Conservation (phyloP, 2,113 vertebrate species). For the Cettia cetti region DNA sequence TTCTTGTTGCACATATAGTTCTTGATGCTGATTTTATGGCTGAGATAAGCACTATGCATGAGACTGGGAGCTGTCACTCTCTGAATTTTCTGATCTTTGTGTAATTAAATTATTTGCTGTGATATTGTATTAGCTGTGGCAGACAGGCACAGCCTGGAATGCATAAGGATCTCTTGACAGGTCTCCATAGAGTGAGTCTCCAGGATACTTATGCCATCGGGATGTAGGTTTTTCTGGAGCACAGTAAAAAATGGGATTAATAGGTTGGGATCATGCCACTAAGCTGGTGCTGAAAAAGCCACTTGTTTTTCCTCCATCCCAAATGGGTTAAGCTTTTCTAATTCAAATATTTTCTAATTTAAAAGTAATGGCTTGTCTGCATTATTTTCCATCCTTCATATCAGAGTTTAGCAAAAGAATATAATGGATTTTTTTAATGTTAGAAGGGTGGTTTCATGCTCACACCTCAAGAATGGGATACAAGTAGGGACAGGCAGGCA, state of each 20-base stretch:
- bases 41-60: neutral
- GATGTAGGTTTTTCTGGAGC: neutral
- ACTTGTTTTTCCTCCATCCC: neutral
- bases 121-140: neutral
- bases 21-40: neutral
- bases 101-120: neutral
- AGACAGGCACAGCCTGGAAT: neutral
- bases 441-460: neutral
- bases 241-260: neutral
- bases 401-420: neutral
- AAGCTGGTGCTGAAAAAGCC: neutral
- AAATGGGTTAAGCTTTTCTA: neutral
- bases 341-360: neutral
- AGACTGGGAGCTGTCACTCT: neutral
- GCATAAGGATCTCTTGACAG: neutral
- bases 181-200: neutral
- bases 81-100: neutral
- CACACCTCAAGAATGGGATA: neutral
- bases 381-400: neutral
- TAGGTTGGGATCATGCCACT: neutral
- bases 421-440: fast-evolving
- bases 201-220: neutral
- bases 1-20: neutral
- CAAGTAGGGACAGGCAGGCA: neutral
- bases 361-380: neutral